phyloP scores from a whole-genome alignment of 2,888 invertebrate species.

The Amorpha juglandis region DNA sequence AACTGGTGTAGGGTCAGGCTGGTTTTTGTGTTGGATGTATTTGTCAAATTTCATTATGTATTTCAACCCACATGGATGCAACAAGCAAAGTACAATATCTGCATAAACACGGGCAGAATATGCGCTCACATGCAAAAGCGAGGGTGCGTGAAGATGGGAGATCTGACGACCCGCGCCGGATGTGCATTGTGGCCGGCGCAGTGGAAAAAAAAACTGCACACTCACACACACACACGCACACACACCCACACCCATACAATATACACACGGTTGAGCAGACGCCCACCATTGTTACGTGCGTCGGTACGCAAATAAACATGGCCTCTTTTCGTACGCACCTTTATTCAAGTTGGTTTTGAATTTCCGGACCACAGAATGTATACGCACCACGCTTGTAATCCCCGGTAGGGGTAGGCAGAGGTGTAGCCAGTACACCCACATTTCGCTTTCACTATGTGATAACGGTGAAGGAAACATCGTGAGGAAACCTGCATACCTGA shows the following conservation, averaged over 20 bases:
- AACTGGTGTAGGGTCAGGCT: too few relatives aligned
- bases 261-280: too few relatives aligned
- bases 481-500: too few relatives aligned
- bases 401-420: too few relatives aligned
- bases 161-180: constrained; percentile 55
- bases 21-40: not conserved
- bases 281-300: not conserved
- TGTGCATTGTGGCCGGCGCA: constrained; percentile 43
- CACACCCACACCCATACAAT: constrained; percentile 2
- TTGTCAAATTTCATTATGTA: too few relatives aligned
- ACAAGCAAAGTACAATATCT: not conserved
- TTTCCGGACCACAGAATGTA: not conserved
- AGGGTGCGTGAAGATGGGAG: constrained; percentile 60
- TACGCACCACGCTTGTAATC: too few relatives aligned
- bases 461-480: too few relatives aligned
- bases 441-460: too few relatives aligned
- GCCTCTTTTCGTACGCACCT: not conserved
- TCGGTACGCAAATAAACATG: not conserved
- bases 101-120: constrained; percentile 5
- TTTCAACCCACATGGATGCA: not conserved
- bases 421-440: too few relatives aligned
- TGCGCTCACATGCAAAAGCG: constrained; percentile 38
- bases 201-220: constrained; percentile 24
- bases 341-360: not conserved
- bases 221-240: constrained; percentile 5